Base-by-base conservation (phyloP, 2,113 vertebrate genomes). In the Chlorodrepanis virens region DNA sequence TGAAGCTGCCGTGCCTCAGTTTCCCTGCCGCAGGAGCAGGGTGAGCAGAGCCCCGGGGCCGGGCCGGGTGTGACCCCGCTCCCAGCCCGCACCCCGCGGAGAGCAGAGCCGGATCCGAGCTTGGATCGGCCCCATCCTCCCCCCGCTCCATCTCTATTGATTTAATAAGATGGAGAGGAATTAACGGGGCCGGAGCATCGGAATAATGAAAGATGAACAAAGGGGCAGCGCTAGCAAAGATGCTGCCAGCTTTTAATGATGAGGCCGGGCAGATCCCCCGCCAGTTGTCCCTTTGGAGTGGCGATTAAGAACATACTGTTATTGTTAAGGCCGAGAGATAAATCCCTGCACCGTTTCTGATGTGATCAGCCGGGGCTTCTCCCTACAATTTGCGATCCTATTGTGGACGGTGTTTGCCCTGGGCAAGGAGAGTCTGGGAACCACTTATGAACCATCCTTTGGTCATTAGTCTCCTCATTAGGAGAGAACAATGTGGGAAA, bases 381-480 rank as follows among this genome's bases (percentile, higher is more conserved):
- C 94, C 95, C 97, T 69, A 95, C 88, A 96, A 96, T 95, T 96
- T 98, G 97, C 99, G 98, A 99, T 99, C 98, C 98, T 98, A 98
- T 98, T 98, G 98, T 98, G 96, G 97, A 84, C 57, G 93, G 92
- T 95, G 95, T 96, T 96, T 93, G 96, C 97, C 97, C 95, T 97
- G 96, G 97, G 97, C 97, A 84, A 97, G 93, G 94, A 97, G 96
- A 98, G 97, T 97, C 98, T 98, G 98, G 98, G 98, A 98, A 98
- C 98, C 96, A 96, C 96, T 96, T 96, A 94, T 94, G 96, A 97
- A 96, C 96, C 97, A 84, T 97, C 96, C 96, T 96, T 95, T 95
- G 93, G 97, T 97, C 97, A 97, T 98, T 98, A 97, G 97, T 92
- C 93, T 98, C 97, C 98, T 98, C 98, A 99, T 99, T 99, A 99